phyloP scores from a whole-genome alignment of 1,140 invertebrate genomes.

The Aricia agestis region DNA sequence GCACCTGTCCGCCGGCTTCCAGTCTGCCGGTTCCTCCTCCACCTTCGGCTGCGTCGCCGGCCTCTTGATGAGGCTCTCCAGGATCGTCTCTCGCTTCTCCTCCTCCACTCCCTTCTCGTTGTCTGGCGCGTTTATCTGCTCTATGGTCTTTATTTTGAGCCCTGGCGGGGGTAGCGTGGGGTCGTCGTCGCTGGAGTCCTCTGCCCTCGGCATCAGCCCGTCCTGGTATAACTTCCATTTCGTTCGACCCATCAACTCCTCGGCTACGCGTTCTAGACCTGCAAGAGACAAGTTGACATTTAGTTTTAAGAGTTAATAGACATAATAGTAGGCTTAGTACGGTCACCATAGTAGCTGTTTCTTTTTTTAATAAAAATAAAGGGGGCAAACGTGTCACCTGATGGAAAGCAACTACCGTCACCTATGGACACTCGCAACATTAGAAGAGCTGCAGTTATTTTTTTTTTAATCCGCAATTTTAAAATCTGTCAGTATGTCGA shows the following conservation, averaged over 20 bases:
- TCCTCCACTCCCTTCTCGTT: conserved; percentile 43
- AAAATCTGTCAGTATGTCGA: too few relatives aligned
- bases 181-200: conserved; percentile 62
- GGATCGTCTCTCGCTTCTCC: conserved; percentile 61
- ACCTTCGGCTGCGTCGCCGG: conserved; percentile 65
- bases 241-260: conserved; percentile 96
- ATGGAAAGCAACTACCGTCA: too few relatives aligned
- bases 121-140: conserved; percentile 70
- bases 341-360: too few relatives aligned
- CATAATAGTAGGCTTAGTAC: too few relatives aligned
- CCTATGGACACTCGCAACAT: too few relatives aligned
- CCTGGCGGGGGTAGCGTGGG: conserved; percentile 56
- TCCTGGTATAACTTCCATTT: conserved; percentile 95
- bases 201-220: conserved; percentile 78
- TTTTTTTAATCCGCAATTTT: too few relatives aligned
- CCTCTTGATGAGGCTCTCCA: conserved; percentile 69
- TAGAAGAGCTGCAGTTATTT: too few relatives aligned
- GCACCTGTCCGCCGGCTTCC: conserved; percentile 90
- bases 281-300: conserved; percentile 42
- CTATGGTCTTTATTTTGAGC: conserved; percentile 73
- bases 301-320: neutral
- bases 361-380: too few relatives aligned
- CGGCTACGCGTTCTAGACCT: conserved; percentile 97
- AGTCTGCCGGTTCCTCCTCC: conserved; percentile 82
- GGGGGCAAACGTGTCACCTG: too few relatives aligned